These are phyloP conservation scores for Euplagia quadripunctaria DNA, from an alignment of 2,888 invertebrate species.

Conservation along the genomic window DNA sequence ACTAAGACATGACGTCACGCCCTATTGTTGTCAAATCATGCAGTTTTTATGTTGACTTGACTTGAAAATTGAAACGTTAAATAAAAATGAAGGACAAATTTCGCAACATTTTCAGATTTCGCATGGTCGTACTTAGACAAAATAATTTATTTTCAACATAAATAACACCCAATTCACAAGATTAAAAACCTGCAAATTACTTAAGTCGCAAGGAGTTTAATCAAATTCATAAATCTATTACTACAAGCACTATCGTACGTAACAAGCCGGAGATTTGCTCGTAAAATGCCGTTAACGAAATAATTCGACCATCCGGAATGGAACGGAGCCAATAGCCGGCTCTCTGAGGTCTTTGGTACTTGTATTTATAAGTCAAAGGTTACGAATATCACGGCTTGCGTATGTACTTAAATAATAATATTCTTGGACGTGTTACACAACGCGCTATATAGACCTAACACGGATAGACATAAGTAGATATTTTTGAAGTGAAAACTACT, in stretches of 20 bases:
- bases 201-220: not conserved
- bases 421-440: not conserved
- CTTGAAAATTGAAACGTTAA: no score
- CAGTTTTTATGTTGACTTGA: no score
- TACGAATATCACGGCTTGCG: not conserved
- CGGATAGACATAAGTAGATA: no score
- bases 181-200: no score
- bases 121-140: no score
- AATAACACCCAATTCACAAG: not conserved
- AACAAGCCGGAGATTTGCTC: constrained; percentile 20
- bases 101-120: no score
- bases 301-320: constrained; percentile 38
- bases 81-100: no score
- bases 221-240: not conserved
- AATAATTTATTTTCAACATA: not conserved
- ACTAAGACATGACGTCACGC: no score
- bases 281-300: constrained; percentile 44
- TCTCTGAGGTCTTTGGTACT: constrained; percentile 17
- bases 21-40: no score
- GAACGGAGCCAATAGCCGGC: constrained; percentile 23
- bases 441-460: not conserved
- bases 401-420: not conserved
- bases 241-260: not conserved
- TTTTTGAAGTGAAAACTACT: no score
- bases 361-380: not conserved